These are phyloP conservation scores for Heliocidaris tuberculata DNA, from an alignment of 35 echinoderm and acorn worm species.

Conservation along the genomic window DNA sequence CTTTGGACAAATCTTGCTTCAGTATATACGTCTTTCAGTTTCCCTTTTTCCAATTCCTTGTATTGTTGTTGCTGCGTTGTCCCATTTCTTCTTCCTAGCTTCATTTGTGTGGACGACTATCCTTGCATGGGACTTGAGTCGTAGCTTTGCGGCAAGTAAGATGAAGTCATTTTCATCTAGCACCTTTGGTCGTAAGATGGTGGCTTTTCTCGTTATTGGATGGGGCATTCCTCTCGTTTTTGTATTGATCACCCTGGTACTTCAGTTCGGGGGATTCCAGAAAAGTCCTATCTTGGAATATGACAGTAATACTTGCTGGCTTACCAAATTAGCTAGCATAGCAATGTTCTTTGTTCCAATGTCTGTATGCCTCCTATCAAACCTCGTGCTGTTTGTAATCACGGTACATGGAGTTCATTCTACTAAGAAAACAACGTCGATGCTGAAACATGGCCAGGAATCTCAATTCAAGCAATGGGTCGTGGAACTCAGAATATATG, in stretches of 20 bases:
- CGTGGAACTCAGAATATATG: slow-evolving; percentile 16
- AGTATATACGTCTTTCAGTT: background rate
- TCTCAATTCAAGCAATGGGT: background rate
- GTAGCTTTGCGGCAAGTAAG: background rate
- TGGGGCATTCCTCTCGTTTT: background rate
- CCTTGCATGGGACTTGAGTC: slow-evolving; percentile 8
- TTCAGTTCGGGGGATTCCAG: background rate
- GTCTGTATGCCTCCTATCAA: background rate
- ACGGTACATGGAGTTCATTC: background rate
- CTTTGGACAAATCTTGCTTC: background rate
- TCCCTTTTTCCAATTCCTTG: background rate
- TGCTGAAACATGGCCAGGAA: background rate
- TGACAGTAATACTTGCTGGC: background rate
- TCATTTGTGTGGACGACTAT: slow-evolving; percentile 16
- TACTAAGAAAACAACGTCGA: background rate
- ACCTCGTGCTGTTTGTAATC: background rate
- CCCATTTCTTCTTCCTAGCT: slow-evolving; percentile 32
- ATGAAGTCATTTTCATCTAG: background rate
- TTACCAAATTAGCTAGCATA: background rate
- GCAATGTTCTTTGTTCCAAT: slow-evolving; percentile 16
- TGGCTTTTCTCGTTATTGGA: background rate
- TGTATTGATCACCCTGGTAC: background rate
- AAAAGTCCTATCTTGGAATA: background rate
- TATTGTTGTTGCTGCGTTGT: background rate
- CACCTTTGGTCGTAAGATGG: slow-evolving; percentile 7